A percentile compares a stretch with the other conserved stretches of the same genome.
phyloP scores from a whole-genome alignment of 1,140 invertebrate species.

The Drosophila orosa region DNA sequence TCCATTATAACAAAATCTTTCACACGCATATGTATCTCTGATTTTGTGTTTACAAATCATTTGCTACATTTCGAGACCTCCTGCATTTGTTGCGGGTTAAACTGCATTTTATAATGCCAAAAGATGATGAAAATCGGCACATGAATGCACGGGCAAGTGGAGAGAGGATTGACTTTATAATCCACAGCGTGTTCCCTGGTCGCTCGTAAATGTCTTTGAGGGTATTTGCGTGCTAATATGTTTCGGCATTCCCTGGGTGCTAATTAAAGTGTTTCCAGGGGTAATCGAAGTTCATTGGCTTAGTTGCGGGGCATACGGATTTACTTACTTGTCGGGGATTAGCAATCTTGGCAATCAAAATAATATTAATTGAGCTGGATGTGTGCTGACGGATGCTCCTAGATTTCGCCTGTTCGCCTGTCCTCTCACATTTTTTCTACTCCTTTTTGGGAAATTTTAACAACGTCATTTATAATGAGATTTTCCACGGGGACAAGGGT shows the following conservation, averaged over 20 bases:
- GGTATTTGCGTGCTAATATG: slow-evolving; percentile 16
- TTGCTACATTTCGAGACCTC: background rate
- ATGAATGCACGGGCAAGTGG: background rate
- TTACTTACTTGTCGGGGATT: too few species aligned
- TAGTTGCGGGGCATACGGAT: background rate
- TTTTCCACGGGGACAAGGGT: slow-evolving; percentile 38
- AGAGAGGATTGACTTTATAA: slow-evolving; percentile 14
- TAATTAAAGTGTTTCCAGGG: background rate
- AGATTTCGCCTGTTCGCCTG: background rate
- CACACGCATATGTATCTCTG: background rate
- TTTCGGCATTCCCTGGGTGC: background rate
- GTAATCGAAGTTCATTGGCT: slow-evolving; percentile 40
- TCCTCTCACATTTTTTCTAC: background rate
- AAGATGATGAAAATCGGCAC: slow-evolving; percentile 38
- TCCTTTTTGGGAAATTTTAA: slow-evolving; percentile 44
- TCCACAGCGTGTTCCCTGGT: background rate
- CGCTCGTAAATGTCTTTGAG: slow-evolving; percentile 11
- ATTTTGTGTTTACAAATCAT: background rate
- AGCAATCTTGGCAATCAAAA: background rate
- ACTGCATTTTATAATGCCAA: slow-evolving; percentile 12
- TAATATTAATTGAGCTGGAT: background rate
- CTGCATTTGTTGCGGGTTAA: slow-evolving; percentile 4
- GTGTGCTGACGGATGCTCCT: background rate
- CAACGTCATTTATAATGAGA: slow-evolving; percentile 72
- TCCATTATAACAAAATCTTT: background rate